phyloP scores from a whole-genome alignment of 2,113 vertebrate species.

The Oryzias melastigma region DNA sequence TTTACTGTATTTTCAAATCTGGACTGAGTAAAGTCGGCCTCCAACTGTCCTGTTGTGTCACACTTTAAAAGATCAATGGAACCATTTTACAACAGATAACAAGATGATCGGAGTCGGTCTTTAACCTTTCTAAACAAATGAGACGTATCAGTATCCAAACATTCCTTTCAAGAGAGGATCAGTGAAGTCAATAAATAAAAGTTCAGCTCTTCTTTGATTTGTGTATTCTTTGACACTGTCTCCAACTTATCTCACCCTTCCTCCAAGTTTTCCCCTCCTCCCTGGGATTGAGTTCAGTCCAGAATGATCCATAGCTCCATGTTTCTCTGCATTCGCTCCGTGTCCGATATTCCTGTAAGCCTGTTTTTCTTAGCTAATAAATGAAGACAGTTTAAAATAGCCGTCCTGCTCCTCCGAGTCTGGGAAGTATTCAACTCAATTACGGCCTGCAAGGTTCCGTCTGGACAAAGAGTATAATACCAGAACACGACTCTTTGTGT shows the following conservation, averaged over 20 bases:
- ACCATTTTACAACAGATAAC: no score
- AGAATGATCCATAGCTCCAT: background rate
- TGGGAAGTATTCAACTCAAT: conserved; percentile 1
- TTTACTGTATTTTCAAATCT: no score
- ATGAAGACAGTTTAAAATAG: conserved; percentile 13
- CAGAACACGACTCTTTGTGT: conserved; percentile 29
- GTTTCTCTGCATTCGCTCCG: conserved; percentile 26
- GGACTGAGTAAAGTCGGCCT: no score
- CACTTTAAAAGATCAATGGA: no score
- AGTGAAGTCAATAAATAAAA: conserved; percentile 53
- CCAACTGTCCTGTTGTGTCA: no score
- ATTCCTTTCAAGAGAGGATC: conserved; percentile 54
- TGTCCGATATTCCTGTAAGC: background rate
- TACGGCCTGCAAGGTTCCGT: background rate
- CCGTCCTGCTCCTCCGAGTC: conserved; percentile 4
- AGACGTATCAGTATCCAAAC: no score
- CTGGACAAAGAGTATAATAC: conserved; percentile 2
- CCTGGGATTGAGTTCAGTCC: conserved; percentile 14
- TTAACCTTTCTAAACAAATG: no score
- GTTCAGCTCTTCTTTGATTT: conserved; percentile 26
- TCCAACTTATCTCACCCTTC: conserved; percentile 43
- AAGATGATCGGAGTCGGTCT: no score
- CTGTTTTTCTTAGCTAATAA: background rate
- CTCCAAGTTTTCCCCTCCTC: conserved; percentile 15
- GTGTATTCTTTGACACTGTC: conserved; percentile 58